These are phyloP conservation scores for Melipona quadrifasciata DNA, from an alignment of 1,140 invertebrate species.

Conservation along the genomic window DNA sequence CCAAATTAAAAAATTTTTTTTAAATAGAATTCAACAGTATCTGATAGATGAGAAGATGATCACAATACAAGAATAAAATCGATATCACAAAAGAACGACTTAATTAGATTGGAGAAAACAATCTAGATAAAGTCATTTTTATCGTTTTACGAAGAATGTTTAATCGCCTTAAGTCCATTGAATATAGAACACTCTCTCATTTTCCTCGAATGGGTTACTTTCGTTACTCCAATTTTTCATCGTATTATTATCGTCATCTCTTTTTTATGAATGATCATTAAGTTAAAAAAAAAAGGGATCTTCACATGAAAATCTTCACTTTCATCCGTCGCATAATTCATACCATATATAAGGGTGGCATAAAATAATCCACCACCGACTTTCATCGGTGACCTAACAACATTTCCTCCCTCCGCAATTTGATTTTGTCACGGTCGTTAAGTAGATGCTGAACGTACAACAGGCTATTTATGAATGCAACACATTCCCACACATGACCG, in stretches of 20 bases:
- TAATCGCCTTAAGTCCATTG: too few species aligned
- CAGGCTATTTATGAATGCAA: background rate
- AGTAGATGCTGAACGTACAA: background rate
- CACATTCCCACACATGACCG: background rate
- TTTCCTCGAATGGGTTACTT: too few species aligned
- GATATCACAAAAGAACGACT: too few species aligned
- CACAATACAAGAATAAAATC: too few species aligned
- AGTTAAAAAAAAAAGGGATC: background rate
- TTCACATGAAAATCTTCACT: background rate
- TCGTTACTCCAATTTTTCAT: too few species aligned
- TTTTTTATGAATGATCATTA: background rate
- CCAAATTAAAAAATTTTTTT: too few species aligned
- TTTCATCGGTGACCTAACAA: background rate
- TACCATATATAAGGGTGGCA: background rate
- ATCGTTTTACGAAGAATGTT: too few species aligned
- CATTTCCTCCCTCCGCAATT: background rate
- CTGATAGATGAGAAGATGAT: too few species aligned
- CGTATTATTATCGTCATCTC: background rate
- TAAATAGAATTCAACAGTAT: too few species aligned
- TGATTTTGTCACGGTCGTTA: background rate
- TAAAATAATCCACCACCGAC: background rate
- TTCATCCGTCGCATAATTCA: background rate
- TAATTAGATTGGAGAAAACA: too few species aligned
- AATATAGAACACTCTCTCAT: too few species aligned
- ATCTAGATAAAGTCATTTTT: too few species aligned